phyloP scores from a whole-genome alignment of 2,113 vertebrate species.

The Puffinus mauretanicus region DNA sequence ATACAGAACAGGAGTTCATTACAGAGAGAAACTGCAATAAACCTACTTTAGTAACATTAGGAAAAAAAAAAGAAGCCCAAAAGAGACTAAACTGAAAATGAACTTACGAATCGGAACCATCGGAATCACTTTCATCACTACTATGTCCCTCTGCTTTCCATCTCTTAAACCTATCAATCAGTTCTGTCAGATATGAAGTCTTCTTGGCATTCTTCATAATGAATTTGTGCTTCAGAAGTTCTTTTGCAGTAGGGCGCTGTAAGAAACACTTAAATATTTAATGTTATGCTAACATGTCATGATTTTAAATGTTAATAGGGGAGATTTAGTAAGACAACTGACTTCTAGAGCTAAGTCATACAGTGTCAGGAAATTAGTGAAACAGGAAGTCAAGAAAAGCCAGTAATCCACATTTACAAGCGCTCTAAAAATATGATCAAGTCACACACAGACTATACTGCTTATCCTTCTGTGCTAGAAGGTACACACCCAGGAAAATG shows the following conservation, averaged over 20 bases:
- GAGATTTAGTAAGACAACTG: neutral
- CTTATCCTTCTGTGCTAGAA: neutral
- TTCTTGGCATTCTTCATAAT: constrained; percentile 85
- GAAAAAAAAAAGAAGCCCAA: neutral
- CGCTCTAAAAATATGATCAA: neutral
- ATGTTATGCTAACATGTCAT: neutral
- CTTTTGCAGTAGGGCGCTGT: constrained; percentile 82
- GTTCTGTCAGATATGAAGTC: constrained; percentile 82
- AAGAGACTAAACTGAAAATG: neutral
- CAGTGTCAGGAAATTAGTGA: neutral
- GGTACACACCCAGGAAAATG: constrained; percentile 62
- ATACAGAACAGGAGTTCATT: neutral
- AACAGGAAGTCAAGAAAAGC: constrained; percentile 31
- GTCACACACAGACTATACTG: neutral
- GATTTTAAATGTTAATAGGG: neutral
- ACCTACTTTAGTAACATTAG: neutral
- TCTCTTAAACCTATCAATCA: constrained; percentile 90
- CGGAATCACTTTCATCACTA: constrained; percentile 89
- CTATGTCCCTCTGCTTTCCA: constrained; percentile 95
- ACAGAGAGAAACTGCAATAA: neutral
- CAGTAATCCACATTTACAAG: constrained; percentile 23
- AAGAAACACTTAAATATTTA: constrained; percentile 28
- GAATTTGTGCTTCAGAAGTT: constrained; percentile 84
- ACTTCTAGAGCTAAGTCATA: neutral
- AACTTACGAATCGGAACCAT: constrained; percentile 89